Conservation (phyloP, 2,888 invertebrate species). For the Dryocosmus kuriphilus region DNA sequence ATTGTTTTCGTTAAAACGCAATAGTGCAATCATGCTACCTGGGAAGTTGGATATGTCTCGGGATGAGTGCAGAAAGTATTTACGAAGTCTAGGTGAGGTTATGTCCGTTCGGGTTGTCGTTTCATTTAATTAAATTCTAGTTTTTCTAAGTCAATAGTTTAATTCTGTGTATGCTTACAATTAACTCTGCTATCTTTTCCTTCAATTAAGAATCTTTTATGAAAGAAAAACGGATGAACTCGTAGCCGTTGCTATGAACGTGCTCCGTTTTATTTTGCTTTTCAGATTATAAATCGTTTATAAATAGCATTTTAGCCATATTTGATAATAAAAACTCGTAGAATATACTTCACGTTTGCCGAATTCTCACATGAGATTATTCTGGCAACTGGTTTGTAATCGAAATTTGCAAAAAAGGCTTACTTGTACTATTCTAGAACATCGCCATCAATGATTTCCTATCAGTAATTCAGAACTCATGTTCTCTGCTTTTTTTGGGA, state of each 20-base stretch:
- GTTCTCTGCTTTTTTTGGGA: not conserved
- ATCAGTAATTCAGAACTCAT: not conserved
- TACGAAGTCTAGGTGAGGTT: conserved; percentile 89
- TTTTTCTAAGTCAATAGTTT: not conserved
- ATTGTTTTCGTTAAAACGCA: conserved; percentile 36
- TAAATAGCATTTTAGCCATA: not conserved
- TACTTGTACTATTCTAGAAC: not conserved
- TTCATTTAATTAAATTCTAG: conserved; percentile 42
- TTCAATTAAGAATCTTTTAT: not conserved
- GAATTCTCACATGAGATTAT: not conserved
- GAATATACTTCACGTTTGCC: not conserved
- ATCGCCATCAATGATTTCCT: not conserved
- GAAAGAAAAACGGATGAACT: not conserved
- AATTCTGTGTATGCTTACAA: not conserved
- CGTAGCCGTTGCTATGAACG: not conserved
- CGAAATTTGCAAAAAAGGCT: not conserved
- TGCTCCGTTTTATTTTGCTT: conserved; percentile 10
- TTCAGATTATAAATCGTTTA: conserved; percentile 3
- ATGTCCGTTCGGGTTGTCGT: conserved; percentile 56
- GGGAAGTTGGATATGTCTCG: conserved; percentile 89
- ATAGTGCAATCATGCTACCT: conserved; percentile 81
- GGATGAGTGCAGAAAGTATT: conserved; percentile 92
- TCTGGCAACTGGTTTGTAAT: not conserved
- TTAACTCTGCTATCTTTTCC: not conserved
- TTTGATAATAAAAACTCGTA: not conserved